Evolutionary conservation across 2,888 invertebrate genomes (phyloP).

Genomic region (Rhimphoctona megacephalus): DNA sequence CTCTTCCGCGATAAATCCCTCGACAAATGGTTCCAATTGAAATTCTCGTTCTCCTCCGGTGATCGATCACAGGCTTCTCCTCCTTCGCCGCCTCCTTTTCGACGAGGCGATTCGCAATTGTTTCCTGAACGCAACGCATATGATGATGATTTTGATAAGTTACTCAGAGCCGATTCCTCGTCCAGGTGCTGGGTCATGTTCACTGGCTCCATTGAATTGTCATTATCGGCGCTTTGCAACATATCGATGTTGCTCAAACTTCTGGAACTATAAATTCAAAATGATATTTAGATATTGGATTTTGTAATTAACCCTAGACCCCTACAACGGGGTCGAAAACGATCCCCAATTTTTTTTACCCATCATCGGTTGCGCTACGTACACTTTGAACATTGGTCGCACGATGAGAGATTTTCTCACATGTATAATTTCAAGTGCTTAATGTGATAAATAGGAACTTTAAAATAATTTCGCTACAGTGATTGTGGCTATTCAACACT

Average conservation of each 20-base stretch:
- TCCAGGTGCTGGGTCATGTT: slow-evolving; percentile 75
- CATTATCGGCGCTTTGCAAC: slow-evolving; percentile 75
- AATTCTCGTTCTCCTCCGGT: slow-evolving; percentile 69
- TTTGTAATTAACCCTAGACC: too few relatives aligned
- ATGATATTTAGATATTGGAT: too few relatives aligned
- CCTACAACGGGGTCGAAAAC: too few relatives aligned
- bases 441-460: too few relatives aligned
- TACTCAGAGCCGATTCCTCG: slow-evolving; percentile 73
- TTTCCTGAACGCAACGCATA: slow-evolving; percentile 47
- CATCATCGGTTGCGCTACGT: too few relatives aligned
- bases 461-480: too few relatives aligned
- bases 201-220: slow-evolving; percentile 71
- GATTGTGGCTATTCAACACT: too few relatives aligned
- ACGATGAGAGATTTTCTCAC: too few relatives aligned
- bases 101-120: slow-evolving; percentile 55
- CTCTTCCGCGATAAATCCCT: slow-evolving; percentile 73
- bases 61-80: slow-evolving; percentile 8
- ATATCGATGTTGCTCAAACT: slow-evolving; percentile 74
- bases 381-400: too few relatives aligned
- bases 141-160: slow-evolving; percentile 76
- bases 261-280: slow-evolving; percentile 73
- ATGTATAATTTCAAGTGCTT: too few relatives aligned
- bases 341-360: too few relatives aligned
- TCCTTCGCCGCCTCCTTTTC: not conserved
- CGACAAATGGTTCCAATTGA: slow-evolving; percentile 80